Base-by-base conservation (phyloP, 1,140 invertebrate genomes). In the Zaprionus davidi region DNA sequence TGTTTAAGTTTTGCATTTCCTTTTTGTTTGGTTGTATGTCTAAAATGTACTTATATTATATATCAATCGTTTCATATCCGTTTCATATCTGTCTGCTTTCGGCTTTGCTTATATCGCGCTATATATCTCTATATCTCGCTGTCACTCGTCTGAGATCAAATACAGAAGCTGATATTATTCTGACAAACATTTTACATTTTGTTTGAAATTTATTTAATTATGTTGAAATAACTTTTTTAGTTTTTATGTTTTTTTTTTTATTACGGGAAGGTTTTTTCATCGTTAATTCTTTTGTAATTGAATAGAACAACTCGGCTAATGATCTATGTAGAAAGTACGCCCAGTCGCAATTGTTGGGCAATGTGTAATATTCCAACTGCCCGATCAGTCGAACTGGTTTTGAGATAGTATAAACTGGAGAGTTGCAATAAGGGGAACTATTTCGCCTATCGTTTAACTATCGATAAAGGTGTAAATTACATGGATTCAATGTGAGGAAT, bases 131-230 rank as follows among this genome's bases (percentile, higher is more conserved):
- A 26, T 67, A 64, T 88, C 67, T 74, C 77, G 26, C 49, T 31
- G 49, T 59, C 74, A 69, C 63, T 46, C n/a, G n/a, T 46, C 73
- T 88, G 81, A 90, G 85, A 88, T 88, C 81, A 81, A 78, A 88
- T 83, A 70, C 67, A 81, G 75, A 88, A 90, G 85, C 85, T 88
- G 85, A 90, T 88, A 79, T 72, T 63, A 46, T 70, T 67, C 77
- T 66, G 65, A 74, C 65, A 78, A 88, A 79, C 72, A 80, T 82
- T 73, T 66, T 81, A 88, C 84, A 88, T 57, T 55, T 46, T 46
- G 41, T 17, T 17, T 46, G 41, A 46, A 46, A 24, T 56, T 56
- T 56, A 1, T 17, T 67, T 53, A 79, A 77, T 72, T 80, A 67
- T 80, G 44, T 71, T 65, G 75, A 60, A 73, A 79, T 81, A 86